Evolutionary conservation across 2,888 invertebrate species (phyloP), one percentile per base, ranked within the genome.

Genomic region (Endotricha flammealis): DNA sequence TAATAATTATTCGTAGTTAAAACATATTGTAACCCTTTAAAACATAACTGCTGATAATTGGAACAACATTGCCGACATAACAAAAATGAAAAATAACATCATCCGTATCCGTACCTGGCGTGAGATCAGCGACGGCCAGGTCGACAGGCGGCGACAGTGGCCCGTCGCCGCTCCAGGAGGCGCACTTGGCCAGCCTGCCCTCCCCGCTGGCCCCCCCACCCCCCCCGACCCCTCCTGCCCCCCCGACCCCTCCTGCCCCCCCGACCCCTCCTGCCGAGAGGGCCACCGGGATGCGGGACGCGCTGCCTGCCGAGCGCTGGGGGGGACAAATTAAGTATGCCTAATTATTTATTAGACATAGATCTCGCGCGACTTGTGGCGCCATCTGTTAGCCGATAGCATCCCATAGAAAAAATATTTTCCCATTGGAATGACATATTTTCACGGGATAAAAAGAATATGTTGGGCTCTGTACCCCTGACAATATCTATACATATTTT

Each of bases 101-200:
- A n/a, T n/a, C n/a, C n/a, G n/a, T n/a, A n/a, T n/a, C 12, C 8
- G 41, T 20, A 90, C 90, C 90, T 49, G 90, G 89, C 32, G 89
- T 90, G 36, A 90, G 74, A 45, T 90, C 90, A 45, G 74, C 50
- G 44, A 64, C 46, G 12, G 46, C 7, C 32, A 32, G 2, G 31
- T 22, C 14, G 23, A 20, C 16, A 29, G 61, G 74, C 50, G 44
- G 63, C 43, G 12, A 45, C 8, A 65, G 57, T 1, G 72, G 76
- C 8, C 68, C 73, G 50, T 89, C 88, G 20, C 88, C 88, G 58
- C 91, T 90, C 93, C 92, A 91, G 17, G 92, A 91, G 66, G 91
- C 90, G 73, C 92, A 92, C 69, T 92, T 92, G 42, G 91, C 90
- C 33, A 92, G 82, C 0, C 66, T 40, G 38, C 55, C 47, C 41